A percentile compares a stretch with the other conserved stretches of the same genome.
Evolutionary conservation across 2,113 vertebrate genomes (phyloP).

Genomic region (Gymnogyps californianus): DNA sequence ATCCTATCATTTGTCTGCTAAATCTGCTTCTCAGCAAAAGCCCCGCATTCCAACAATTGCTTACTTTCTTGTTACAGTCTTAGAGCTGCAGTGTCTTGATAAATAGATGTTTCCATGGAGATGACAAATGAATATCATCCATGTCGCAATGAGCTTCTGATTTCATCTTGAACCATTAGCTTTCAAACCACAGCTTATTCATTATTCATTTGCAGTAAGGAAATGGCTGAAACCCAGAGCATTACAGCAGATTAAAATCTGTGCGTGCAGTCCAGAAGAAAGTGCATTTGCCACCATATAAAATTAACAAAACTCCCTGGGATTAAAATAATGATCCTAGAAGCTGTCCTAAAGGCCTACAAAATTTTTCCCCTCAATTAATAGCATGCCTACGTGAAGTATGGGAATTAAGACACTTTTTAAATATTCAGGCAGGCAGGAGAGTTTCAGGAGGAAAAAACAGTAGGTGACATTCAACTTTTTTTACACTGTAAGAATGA

Average conservation of each 20-base stretch:
- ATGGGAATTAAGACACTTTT: background rate
- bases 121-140: conserved; percentile 65
- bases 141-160: conserved; percentile 65
- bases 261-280: background rate
- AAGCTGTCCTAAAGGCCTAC: background rate
- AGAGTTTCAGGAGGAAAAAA: background rate
- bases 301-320: background rate
- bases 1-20: background rate
- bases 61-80: conserved; percentile 32
- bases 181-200: conserved; percentile 69
- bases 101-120: conserved; percentile 72
- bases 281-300: background rate
- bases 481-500: background rate
- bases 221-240: conserved; percentile 60
- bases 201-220: conserved; percentile 72
- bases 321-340: background rate
- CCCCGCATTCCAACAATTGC: background rate
- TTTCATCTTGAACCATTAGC: conserved; percentile 74
- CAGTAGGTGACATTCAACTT: background rate
- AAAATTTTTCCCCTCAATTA: background rate
- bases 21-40: conserved; percentile 8
- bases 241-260: conserved; percentile 29
- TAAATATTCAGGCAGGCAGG: background rate
- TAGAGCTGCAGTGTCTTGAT: conserved; percentile 52
- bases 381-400: background rate